Evolutionary conservation across 2,797 vertebrate species (phyloP).

Genomic region (Avahi laniger): DNA sequence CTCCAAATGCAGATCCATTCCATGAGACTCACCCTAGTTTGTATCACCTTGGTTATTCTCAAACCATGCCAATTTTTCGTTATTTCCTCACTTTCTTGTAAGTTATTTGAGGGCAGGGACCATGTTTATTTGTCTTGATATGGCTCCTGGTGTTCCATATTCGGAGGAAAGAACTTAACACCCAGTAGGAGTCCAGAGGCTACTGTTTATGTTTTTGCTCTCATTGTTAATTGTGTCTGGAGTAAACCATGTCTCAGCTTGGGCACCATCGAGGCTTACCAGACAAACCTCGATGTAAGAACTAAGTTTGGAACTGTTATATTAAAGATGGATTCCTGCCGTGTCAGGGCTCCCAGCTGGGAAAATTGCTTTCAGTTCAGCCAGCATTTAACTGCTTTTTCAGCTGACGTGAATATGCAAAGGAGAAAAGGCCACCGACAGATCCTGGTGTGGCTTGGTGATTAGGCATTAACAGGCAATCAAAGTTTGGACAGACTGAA

Average conservation of each 20-base stretch:
- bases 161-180: constrained; percentile 9
- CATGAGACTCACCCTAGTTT: neutral
- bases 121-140: neutral
- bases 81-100: neutral
- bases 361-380: constrained; percentile 57
- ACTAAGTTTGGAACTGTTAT: constrained; percentile 40
- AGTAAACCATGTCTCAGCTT: constrained; percentile 46
- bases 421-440: neutral
- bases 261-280: neutral
- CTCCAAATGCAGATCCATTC: neutral
- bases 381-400: constrained; percentile 50
- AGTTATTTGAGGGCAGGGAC: neutral
- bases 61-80: neutral
- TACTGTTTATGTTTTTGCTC: neutral
- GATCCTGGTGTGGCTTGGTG: neutral
- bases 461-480: constrained; percentile 42
- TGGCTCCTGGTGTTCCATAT: neutral
- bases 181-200: neutral
- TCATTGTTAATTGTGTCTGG: neutral
- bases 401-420: constrained; percentile 59
- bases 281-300: constrained; percentile 16
- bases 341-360: constrained; percentile 12
- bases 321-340: constrained; percentile 60
- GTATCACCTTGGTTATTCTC: neutral
- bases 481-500: neutral